Evolutionary conservation across 2,888 invertebrate genomes (phyloP).

Genomic region (Lasioglossum morio): DNA sequence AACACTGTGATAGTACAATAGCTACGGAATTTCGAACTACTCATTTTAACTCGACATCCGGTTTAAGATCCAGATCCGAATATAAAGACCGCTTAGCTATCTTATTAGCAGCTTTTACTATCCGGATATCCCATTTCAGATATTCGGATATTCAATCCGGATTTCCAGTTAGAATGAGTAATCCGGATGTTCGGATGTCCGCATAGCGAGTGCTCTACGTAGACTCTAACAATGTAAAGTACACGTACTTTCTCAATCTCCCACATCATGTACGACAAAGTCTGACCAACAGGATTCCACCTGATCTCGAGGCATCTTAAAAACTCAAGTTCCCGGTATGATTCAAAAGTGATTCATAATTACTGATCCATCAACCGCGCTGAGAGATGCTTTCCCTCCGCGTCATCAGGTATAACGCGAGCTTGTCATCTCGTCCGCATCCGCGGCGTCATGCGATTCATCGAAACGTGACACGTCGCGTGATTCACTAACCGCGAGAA

Average conservation of each 20-base stretch:
- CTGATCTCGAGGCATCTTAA: neutral
- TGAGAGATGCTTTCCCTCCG: neutral
- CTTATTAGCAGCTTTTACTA: too few relatives aligned
- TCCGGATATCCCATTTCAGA: too few relatives aligned
- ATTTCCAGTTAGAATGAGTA: too few relatives aligned
- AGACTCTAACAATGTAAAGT: neutral
- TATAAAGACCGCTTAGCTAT: too few relatives aligned
- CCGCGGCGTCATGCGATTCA: conserved; percentile 6
- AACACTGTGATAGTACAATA: too few relatives aligned
- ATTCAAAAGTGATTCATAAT: neutral
- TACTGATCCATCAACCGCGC: neutral
- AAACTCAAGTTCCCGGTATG: neutral
- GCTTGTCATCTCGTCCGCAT: neutral
- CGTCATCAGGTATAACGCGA: neutral
- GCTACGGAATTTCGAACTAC: neutral
- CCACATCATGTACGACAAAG: neutral
- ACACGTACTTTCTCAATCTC: neutral
- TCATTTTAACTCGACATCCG: too few relatives aligned
- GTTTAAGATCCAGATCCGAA: too few relatives aligned
- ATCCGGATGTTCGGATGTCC: neutral
- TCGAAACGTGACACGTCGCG: neutral
- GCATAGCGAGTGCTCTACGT: too few relatives aligned
- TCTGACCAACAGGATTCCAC: neutral
- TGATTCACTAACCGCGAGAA: conserved; percentile 3
- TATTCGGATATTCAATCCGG: too few relatives aligned